Conservation (phyloP, 2,888 invertebrate species). For the Andrena flavipes region DNA sequence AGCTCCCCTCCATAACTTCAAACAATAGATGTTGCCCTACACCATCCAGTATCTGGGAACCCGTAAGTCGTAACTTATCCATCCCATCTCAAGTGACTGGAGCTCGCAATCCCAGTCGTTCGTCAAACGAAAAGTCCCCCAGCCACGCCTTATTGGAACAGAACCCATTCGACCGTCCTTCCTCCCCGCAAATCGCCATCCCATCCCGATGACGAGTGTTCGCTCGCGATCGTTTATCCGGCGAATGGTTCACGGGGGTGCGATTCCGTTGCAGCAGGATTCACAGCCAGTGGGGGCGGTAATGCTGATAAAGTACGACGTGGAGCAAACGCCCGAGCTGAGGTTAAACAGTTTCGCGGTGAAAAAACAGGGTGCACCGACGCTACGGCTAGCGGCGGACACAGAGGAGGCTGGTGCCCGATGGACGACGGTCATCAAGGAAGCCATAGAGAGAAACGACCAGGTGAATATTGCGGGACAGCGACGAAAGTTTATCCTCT, state of each 20-base stretch:
- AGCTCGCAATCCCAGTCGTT: neutral
- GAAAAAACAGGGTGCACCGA: slow-evolving; percentile 89
- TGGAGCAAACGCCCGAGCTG: slow-evolving; percentile 89
- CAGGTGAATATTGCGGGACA: slow-evolving; percentile 85
- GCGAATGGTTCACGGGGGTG: slow-evolving; percentile 16
- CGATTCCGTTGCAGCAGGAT: slow-evolving; percentile 86
- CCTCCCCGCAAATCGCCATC: slow-evolving; percentile 1
- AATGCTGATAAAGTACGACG: slow-evolving; percentile 93
- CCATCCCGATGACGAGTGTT: slow-evolving; percentile 28
- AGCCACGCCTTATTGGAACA: neutral
- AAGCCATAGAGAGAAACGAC: slow-evolving; percentile 91
- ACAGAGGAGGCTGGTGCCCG: slow-evolving; percentile 89
- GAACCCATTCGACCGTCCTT: neutral
- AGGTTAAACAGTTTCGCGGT: slow-evolving; percentile 90
- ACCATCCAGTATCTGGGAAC: neutral
- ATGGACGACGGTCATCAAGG: slow-evolving; percentile 92
- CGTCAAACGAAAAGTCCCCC: neutral
- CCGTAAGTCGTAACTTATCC: neutral
- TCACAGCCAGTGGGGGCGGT: slow-evolving; percentile 95
- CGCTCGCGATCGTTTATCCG: neutral
- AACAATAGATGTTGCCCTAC: neutral
- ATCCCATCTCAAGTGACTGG: neutral
- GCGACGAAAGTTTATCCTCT: neutral
- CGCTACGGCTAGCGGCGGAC: slow-evolving; percentile 93
- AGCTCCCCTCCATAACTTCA: neutral